Evolutionary conservation across 2,113 vertebrate genomes (phyloP), one percentile per base, ranked within the genome.

Genomic region (Protobothrops mucrosquamatus): DNA sequence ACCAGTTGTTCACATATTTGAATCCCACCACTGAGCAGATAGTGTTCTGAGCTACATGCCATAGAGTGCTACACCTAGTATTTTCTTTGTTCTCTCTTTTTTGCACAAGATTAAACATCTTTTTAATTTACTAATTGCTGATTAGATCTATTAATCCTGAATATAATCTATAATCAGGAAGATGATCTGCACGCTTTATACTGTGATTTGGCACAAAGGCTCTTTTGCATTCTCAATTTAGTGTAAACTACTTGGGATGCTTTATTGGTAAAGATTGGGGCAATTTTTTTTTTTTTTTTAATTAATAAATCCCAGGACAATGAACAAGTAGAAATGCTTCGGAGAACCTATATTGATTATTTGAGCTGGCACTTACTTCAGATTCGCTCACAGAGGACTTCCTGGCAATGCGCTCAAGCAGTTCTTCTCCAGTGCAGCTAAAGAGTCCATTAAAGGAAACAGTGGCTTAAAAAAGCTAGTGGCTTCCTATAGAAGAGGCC

Each of bases 351-450:
- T 55, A 22, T 39, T 10, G 15, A 56, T 56, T 56, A 92, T 18
- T 2, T 20, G 56, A 89, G 93, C 0, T 10, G 93, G 96, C 94
- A 95, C 99, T 97, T 95, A 99, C 99, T 97, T 99, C 99, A 0
- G 98, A 98, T 96, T 99, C 99, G 61, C 98, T 98, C 55, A 99
- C 96, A 1, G 97, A 97, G 64, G 98, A 97, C 95, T 99, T 99
- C 95, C 98, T 98, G 26, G 96, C 98, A 95, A 99, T 98, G 95
- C 98, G 98, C 89, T 99, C 99, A 86, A 99, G 97, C 93, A 99
- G 96, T 94, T 99, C 99, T 92, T 99, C 99, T 43, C 99, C 98
- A 0, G 98, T 96, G 90, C 99, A 99, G 95, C 99, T 99, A n/a
- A 3, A 7, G 0, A 52, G 20, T 9, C 14, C 57, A 94, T 98